These are phyloP conservation scores for Myotis lucifugus DNA, from an alignment of 2,113 vertebrate genomes.

Conservation along the genomic window DNA sequence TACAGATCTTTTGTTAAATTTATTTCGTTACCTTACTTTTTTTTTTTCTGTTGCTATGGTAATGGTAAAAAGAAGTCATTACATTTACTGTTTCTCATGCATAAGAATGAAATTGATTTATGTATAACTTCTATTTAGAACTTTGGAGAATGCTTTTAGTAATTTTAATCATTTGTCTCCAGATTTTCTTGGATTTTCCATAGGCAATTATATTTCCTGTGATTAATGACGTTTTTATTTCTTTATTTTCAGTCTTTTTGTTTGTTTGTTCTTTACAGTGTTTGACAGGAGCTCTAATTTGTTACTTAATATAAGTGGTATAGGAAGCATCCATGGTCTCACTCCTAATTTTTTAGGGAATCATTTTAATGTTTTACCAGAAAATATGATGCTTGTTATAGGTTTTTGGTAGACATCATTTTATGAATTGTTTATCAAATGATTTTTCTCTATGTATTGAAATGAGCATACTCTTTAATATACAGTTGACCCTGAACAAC, in stretches of 20 bases:
- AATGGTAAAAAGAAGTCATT: background rate
- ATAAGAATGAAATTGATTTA: conserved; percentile 38
- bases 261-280: background rate
- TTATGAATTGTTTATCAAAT: conserved; percentile 28
- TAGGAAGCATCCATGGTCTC: background rate
- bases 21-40: background rate
- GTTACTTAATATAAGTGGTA: background rate
- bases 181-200: conserved; percentile 34
- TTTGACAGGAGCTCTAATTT: background rate
- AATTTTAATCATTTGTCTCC: background rate
- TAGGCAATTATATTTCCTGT: background rate
- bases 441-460: background rate
- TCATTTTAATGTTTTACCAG: background rate
- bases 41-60: background rate
- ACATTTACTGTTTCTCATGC: background rate
- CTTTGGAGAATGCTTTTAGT: background rate
- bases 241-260: background rate
- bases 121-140: conserved; percentile 17
- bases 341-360: background rate
- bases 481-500: background rate
- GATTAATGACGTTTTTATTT: conserved; percentile 24
- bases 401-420: background rate
- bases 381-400: background rate
- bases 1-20: conserved; percentile 22
- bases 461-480: background rate